A percentile compares a stretch with the other conserved stretches of the same genome.
phyloP scores from a whole-genome alignment of 2,113 vertebrate species.

The Aspidoscelis tigris region DNA sequence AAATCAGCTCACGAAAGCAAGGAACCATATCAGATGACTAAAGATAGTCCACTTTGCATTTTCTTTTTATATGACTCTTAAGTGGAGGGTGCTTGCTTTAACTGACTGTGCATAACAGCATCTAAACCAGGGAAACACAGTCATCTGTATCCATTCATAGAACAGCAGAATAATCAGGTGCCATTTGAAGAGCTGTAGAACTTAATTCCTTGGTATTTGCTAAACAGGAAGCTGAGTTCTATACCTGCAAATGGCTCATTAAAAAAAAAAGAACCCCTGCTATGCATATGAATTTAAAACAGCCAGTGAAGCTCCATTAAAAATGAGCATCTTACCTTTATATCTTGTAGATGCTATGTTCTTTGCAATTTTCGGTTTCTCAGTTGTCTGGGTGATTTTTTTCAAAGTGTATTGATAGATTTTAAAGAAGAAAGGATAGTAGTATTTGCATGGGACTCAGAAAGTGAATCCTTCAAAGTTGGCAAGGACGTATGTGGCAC shows the following conservation, averaged over 20 bases:
- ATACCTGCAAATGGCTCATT: not conserved
- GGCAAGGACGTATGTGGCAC: not conserved
- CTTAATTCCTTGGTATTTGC: not conserved
- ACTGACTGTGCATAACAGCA: not conserved
- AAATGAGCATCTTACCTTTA: no score
- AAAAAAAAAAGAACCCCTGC: no score
- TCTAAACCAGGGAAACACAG: not conserved
- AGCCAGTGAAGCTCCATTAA: no score
- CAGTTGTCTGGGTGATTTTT: not conserved
- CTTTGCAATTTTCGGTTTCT: not conserved
- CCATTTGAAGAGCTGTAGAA: not conserved
- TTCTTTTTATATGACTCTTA: not conserved
- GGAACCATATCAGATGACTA: not conserved
- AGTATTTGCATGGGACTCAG: not conserved
- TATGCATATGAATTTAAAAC: not conserved
- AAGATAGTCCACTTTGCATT: not conserved
- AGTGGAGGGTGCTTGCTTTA: not conserved
- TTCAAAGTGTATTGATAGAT: not conserved
- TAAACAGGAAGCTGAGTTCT: not conserved
- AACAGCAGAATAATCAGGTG: not conserved
- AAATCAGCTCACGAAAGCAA: not conserved
- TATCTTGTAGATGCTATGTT: not conserved
- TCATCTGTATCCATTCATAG: not conserved
- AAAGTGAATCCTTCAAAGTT: not conserved
- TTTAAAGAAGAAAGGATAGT: not conserved